Conservation (phyloP, 2,113 vertebrate species). For the Capreolus pygargus region DNA sequence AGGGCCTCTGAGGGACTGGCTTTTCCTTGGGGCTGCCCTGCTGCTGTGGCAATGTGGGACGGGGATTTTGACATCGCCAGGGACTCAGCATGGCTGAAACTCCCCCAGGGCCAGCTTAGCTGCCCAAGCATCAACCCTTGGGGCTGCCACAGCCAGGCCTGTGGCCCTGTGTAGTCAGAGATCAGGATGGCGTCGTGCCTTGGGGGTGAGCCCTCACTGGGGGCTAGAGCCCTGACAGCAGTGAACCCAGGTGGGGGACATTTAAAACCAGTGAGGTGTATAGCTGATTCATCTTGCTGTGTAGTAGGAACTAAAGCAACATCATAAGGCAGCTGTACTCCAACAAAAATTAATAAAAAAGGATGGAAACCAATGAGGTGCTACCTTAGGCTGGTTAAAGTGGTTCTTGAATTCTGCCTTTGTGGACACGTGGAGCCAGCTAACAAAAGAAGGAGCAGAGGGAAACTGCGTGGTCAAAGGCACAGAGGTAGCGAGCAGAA, state of each 20-base stretch:
- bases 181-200: not conserved
- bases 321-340: not conserved
- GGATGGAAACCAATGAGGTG: not conserved
- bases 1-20: not conserved
- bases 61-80: not conserved
- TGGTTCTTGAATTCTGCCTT: not conserved
- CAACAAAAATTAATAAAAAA: not conserved
- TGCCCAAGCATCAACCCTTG: not conserved
- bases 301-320: not conserved
- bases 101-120: fast-evolving
- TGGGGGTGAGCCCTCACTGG: not conserved
- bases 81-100: not conserved
- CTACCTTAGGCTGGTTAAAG: not conserved
- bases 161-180: not conserved
- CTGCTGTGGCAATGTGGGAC: not conserved
- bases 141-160: not conserved
- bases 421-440: not conserved
- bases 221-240: not conserved
- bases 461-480: not conserved
- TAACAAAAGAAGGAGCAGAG: not conserved
- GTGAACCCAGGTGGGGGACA: not conserved
- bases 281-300: not conserved
- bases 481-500: no score
- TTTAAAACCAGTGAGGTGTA: not conserved
- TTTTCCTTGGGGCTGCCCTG: constrained; percentile 60